Conservation (phyloP, 2,113 vertebrate genomes). For the Ameiurus melas region DNA sequence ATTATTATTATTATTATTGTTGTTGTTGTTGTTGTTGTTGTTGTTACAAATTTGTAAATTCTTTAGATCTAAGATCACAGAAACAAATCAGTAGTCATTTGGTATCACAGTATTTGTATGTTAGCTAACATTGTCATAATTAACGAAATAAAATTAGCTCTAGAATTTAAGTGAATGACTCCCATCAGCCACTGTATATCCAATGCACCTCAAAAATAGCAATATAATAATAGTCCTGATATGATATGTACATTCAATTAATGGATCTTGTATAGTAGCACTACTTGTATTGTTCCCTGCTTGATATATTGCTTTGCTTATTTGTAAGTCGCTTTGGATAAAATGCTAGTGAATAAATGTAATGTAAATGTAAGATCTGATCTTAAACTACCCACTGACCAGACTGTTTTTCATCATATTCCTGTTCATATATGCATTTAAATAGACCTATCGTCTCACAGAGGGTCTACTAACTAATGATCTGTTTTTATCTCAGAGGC, state of each 20-base stretch:
- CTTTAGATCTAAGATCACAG: neutral
- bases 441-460: slow-evolving; percentile 69
- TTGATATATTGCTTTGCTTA: no score
- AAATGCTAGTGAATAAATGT: no score
- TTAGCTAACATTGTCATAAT: neutral
- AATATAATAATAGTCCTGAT: no score
- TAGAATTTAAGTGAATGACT: neutral
- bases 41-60: neutral
- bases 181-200: neutral
- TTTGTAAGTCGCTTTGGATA: no score
- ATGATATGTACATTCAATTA: no score
- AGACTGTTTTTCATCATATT: slow-evolving; percentile 34
- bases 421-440: slow-evolving; percentile 61
- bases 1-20: neutral
- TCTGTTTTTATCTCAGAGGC: slow-evolving; percentile 72
- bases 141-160: neutral
- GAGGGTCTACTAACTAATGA: slow-evolving; percentile 72
- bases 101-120: neutral
- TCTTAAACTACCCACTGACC: slow-evolving; percentile 12
- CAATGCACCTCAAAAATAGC: neutral
- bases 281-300: no score
- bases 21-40: neutral
- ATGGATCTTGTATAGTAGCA: no score
- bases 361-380: no score
- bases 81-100: neutral